phyloP scores from a whole-genome alignment of 1,140 invertebrate genomes.

The Centruroides vittatus region DNA sequence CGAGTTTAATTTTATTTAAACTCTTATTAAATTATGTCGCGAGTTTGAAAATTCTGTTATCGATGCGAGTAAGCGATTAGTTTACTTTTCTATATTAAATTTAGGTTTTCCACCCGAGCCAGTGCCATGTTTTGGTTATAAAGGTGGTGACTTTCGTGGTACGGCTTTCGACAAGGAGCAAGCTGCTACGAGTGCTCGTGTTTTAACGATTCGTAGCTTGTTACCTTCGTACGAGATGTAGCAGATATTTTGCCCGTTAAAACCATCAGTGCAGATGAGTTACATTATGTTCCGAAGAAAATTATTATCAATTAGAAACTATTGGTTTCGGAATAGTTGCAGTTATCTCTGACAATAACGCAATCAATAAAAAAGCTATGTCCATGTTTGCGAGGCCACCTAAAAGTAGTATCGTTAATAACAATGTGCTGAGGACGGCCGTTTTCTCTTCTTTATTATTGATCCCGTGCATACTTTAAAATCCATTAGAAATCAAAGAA shows the following conservation, averaged over 20 bases:
- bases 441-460: conserved; percentile 7
- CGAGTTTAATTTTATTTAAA: too few relatives aligned
- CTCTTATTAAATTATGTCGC: too few relatives aligned
- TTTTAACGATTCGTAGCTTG: conserved; percentile 16
- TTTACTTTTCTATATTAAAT: too few relatives aligned
- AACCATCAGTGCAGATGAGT: conserved; percentile 5
- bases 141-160: conserved; percentile 16
- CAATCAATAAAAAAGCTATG: conserved; percentile 15
- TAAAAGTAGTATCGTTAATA: conserved; percentile 1
- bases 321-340: conserved; percentile 5
- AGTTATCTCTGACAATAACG: conserved; percentile 15
- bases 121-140: conserved; percentile 16
- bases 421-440: not conserved
- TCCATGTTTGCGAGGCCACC: conserved; percentile 6
- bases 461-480: conserved; percentile 7
- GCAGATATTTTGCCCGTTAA: conserved; percentile 15
- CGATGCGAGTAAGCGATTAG: too few relatives aligned
- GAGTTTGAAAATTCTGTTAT: too few relatives aligned
- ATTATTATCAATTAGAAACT: conserved; percentile 3
- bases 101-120: not conserved
- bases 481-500: conserved; percentile 5
- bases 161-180: conserved; percentile 7
- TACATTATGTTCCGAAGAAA: conserved; percentile 5
- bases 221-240: conserved; percentile 12
- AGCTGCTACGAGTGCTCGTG: conserved; percentile 12